phyloP scores from a whole-genome alignment of 2,888 invertebrate genomes.

The Tortrix viridana region DNA sequence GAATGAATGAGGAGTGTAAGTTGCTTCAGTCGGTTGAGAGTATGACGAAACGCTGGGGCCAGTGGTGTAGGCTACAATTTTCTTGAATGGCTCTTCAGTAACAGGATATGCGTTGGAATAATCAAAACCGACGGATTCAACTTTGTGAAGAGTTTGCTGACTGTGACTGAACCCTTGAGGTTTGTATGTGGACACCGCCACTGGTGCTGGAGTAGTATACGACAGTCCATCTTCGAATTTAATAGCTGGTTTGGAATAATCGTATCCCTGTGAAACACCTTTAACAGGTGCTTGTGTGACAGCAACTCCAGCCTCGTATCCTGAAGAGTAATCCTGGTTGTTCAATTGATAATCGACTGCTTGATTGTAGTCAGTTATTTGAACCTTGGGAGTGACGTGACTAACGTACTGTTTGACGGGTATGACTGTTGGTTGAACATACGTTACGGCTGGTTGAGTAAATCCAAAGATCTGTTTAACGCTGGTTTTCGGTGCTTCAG shows the following conservation, averaged over 20 bases:
- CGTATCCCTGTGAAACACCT: slow-evolving; percentile 58
- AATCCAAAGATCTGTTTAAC: slow-evolving; percentile 76
- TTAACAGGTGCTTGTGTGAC: slow-evolving; percentile 23
- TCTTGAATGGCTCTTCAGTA: slow-evolving; percentile 71
- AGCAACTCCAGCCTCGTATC: slow-evolving; percentile 24
- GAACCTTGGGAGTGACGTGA: slow-evolving; percentile 57
- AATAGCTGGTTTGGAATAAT: slow-evolving; percentile 66
- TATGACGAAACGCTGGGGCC: slow-evolving; percentile 59
- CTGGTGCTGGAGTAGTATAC: slow-evolving; percentile 64
- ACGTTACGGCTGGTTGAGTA: slow-evolving; percentile 72
- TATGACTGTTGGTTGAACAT: slow-evolving; percentile 68
- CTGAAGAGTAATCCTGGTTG: slow-evolving; percentile 47
- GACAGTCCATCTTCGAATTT: slow-evolving; percentile 71
- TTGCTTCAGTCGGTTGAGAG: slow-evolving; percentile 55
- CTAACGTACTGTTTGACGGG: slow-evolving; percentile 55
- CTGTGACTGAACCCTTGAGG: slow-evolving; percentile 67
- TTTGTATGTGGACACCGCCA: slow-evolving; percentile 64
- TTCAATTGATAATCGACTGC: slow-evolving; percentile 59
- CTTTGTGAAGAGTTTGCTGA: slow-evolving; percentile 66
- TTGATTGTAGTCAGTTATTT: slow-evolving; percentile 61
- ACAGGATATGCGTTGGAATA: slow-evolving; percentile 66
- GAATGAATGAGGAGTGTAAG: slow-evolving; percentile 42
- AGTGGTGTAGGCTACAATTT: slow-evolving; percentile 73
- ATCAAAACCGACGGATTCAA: slow-evolving; percentile 60
- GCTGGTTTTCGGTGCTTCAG: slow-evolving; percentile 68